phyloP scores from a whole-genome alignment of 2,888 invertebrate genomes.

The Drosophila stalkeri region DNA sequence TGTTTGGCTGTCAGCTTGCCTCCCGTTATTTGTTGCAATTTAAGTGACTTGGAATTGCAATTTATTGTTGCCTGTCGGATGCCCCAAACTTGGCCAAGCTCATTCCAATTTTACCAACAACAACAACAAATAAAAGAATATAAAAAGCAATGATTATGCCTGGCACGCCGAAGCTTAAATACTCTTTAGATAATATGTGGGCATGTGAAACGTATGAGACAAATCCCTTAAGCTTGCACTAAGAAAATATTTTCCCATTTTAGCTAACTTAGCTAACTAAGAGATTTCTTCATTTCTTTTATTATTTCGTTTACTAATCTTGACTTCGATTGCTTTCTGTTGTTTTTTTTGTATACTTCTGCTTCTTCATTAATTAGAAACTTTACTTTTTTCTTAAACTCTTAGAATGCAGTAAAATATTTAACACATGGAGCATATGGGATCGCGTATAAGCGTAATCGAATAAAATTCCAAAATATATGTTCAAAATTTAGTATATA shows the following conservation, averaged over 20 bases:
- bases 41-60: conserved; percentile 84
- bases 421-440: too few species aligned
- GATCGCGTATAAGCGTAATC: too few species aligned
- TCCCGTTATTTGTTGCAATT: conserved; percentile 78
- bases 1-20: conserved; percentile 67
- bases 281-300: not conserved
- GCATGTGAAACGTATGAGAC: not conserved
- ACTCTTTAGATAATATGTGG: not conserved
- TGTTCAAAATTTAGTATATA: too few species aligned
- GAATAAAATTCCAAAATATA: too few species aligned
- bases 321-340: too few species aligned
- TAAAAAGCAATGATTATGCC: not conserved
- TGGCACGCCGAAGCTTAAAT: conserved; percentile 1
- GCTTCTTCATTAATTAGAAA: too few species aligned
- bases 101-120: conserved; percentile 11
- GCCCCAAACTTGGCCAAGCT: conserved; percentile 33
- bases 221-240: not conserved
- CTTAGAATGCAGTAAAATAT: too few species aligned
- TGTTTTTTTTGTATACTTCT: too few species aligned
- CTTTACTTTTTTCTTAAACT: too few species aligned
- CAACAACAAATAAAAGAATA: conserved; percentile 22
- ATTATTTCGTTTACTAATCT: too few species aligned
- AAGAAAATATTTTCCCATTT: not conserved
- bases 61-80: conserved; percentile 77
- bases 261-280: not conserved